These are phyloP conservation scores for Cerceris rybyensis DNA, from an alignment of 2,888 invertebrate species.

Conservation along the genomic window DNA sequence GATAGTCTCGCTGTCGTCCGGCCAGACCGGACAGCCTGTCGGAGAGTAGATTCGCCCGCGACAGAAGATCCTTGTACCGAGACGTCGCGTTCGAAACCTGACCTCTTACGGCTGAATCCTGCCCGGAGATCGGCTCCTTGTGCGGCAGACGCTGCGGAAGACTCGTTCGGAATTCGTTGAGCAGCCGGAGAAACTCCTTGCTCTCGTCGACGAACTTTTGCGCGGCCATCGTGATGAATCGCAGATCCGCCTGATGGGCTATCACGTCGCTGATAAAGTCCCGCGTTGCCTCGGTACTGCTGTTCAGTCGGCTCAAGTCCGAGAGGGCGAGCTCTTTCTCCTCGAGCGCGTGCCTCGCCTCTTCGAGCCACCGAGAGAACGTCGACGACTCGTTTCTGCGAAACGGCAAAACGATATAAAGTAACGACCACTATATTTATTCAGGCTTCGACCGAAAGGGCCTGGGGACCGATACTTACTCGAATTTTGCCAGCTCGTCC, in stretches of 20 bases:
- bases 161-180: conserved; percentile 94
- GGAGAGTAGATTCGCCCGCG: conserved; percentile 91
- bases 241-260: conserved; percentile 96
- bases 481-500: conserved; percentile 94
- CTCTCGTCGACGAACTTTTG: conserved; percentile 98
- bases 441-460: background rate
- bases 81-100: conserved; percentile 90
- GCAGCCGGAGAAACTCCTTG: conserved; percentile 91
- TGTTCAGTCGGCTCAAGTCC: conserved; percentile 88
- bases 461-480: conserved; percentile 78
- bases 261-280: conserved; percentile 97
- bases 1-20: conserved; percentile 89
- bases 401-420: background rate
- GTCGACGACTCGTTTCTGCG: conserved; percentile 89
- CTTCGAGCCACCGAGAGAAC: conserved; percentile 93
- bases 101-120: conserved; percentile 89
- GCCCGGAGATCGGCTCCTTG: conserved; percentile 87
- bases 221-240: conserved; percentile 97
- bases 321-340: conserved; percentile 93
- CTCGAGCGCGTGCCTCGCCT: conserved; percentile 90
- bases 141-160: conserved; percentile 92
- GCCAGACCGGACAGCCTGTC: conserved; percentile 92
- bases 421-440: background rate
- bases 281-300: conserved; percentile 90
- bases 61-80: conserved; percentile 91